phyloP scores from a whole-genome alignment of 2,113 vertebrate species.

The Myiopsitta monachus region DNA sequence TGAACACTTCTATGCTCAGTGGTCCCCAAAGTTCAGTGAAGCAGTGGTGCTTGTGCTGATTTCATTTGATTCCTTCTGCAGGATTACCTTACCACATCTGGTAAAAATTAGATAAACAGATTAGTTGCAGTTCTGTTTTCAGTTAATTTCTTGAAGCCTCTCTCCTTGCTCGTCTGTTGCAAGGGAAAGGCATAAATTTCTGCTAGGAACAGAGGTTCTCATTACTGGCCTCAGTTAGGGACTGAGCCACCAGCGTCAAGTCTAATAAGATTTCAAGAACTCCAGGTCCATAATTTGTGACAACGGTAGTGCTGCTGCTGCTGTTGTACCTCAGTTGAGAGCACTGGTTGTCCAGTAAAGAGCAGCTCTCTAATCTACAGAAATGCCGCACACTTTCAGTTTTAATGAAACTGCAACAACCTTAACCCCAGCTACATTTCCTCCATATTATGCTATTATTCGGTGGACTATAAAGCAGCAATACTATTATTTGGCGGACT shows the following conservation, averaged over 20 bases:
- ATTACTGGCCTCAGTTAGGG: background rate
- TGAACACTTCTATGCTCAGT: background rate
- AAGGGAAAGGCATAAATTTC: constrained; percentile 28
- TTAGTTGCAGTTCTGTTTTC: constrained; percentile 54
- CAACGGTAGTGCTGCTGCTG: background rate
- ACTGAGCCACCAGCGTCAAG: constrained; percentile 4
- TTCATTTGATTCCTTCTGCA: constrained; percentile 50
- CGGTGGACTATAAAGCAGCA: background rate
- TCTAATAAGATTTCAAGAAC: constrained; percentile 38
- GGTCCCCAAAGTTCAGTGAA: background rate
- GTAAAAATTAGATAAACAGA: constrained; percentile 62
- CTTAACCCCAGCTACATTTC: background rate
- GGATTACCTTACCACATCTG: constrained; percentile 64
- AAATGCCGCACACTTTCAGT: background rate
- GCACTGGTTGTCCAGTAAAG: background rate
- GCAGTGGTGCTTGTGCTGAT: constrained; percentile 8
- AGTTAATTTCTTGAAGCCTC: constrained; percentile 44
- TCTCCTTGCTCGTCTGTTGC: constrained; percentile 33
- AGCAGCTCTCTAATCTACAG: background rate
- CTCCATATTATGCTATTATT: background rate
- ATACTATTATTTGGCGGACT: background rate
- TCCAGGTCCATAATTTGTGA: constrained; percentile 1
- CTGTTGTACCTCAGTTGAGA: background rate
- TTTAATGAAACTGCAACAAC: constrained; percentile 13
- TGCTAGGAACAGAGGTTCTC: constrained; percentile 33